Conservation (phyloP, 2,888 invertebrate species). For the Gerris lacustris region DNA sequence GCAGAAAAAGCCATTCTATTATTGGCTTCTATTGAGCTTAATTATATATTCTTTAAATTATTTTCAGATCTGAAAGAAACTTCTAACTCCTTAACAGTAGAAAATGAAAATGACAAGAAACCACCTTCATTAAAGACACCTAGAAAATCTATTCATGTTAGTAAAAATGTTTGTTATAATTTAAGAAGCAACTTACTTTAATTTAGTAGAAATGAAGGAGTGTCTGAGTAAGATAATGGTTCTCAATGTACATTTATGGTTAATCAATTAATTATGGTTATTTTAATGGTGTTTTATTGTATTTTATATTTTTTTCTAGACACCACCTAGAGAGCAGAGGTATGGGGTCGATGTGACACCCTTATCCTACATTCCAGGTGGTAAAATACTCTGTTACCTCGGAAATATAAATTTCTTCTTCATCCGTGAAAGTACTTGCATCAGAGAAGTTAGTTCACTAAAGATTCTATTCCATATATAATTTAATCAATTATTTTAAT, state of each 20-base stretch:
- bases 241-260: no score
- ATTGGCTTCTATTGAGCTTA: no score
- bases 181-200: no score
- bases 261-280: background rate
- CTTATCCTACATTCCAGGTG: slow-evolving; percentile 64
- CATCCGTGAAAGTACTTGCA: slow-evolving; percentile 85
- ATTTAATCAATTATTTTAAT: slow-evolving; percentile 4
- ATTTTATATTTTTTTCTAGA: slow-evolving; percentile 33
- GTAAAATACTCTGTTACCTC: slow-evolving; percentile 63
- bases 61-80: background rate
- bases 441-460: slow-evolving; percentile 49
- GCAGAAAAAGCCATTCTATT: no score
- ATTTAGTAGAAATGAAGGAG: no score
- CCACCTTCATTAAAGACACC: slow-evolving; percentile 22
- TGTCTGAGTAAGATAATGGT: no score
- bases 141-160: slow-evolving; percentile 35
- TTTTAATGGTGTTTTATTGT: background rate
- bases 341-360: slow-evolving; percentile 71
- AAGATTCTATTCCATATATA: background rate
- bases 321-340: slow-evolving; percentile 38
- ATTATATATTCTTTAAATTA: background rate
- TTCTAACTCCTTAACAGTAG: background rate
- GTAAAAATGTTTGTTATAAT: slow-evolving; percentile 5
- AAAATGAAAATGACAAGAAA: slow-evolving; percentile 19
- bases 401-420: slow-evolving; percentile 90